Evolutionary conservation across 2,888 invertebrate genomes (phyloP).

Genomic region (Dorcus hopei): DNA sequence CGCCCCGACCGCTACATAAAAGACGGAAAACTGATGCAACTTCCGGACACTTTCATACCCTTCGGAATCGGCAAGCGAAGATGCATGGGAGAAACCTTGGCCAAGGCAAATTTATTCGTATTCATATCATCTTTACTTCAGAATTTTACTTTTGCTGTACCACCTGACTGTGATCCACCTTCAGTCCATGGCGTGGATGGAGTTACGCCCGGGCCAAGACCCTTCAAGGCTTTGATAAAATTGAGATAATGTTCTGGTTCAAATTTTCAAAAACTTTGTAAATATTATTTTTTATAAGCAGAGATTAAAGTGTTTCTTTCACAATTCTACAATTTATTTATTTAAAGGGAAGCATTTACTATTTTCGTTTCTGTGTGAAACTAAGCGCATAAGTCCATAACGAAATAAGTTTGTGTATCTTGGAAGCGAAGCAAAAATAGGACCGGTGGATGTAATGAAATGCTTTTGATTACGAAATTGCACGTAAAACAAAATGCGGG

Average conservation of each 20-base stretch:
- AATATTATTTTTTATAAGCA: too few species aligned
- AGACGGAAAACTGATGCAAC: constrained; percentile 54
- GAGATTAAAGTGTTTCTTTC: too few species aligned
- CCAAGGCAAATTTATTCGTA: constrained; percentile 74
- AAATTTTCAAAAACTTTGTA: too few species aligned
- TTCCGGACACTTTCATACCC: constrained; percentile 71
- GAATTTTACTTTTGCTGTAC: constrained; percentile 64
- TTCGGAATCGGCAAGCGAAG: constrained; percentile 77
- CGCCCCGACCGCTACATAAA: constrained; percentile 72
- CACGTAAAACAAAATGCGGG: too few species aligned
- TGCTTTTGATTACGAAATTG: too few species aligned
- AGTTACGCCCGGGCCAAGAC: constrained; percentile 72
- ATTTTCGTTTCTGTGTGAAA: too few species aligned
- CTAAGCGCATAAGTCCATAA: too few species aligned
- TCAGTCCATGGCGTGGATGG: constrained; percentile 67
- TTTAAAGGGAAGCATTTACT: too few species aligned
- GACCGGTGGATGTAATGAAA: too few species aligned
- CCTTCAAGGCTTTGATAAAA: constrained; percentile 64
- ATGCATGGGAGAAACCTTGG: constrained; percentile 78
- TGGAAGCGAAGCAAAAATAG: too few species aligned
- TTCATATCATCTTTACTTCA: constrained; percentile 73
- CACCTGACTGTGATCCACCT: constrained; percentile 63
- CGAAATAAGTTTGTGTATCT: too few species aligned
- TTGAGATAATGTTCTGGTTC: constrained; percentile 26
- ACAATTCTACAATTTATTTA: too few species aligned